Conservation (phyloP, 2,797 vertebrate genomes). For the Delichon dasypus region DNA sequence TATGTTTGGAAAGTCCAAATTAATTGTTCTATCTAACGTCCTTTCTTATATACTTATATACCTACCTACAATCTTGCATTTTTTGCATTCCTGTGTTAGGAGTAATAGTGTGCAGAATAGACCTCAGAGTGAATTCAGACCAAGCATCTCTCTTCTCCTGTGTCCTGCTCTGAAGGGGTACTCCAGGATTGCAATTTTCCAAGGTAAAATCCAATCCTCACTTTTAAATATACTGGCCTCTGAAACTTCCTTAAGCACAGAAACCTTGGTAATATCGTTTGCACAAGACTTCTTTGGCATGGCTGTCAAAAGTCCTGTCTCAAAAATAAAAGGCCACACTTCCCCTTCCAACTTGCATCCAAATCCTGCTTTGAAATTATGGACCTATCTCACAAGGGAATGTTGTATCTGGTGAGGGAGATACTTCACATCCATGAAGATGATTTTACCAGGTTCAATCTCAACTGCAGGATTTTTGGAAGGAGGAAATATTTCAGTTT, state of each 20-base stretch:
- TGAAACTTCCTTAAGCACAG: neutral
- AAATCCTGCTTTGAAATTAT: neutral
- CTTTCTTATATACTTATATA: neutral
- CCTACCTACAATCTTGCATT: neutral
- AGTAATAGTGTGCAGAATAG: neutral
- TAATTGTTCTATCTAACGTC: neutral
- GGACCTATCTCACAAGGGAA: neutral
- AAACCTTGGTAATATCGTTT: neutral
- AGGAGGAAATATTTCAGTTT: neutral
- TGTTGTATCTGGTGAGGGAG: neutral
- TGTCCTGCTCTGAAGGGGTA: neutral
- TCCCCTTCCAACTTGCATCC: neutral
- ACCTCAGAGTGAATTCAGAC: neutral
- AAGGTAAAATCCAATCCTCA: neutral
- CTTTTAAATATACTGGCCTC: neutral
- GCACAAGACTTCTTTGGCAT: neutral
- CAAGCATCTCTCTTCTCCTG: neutral
- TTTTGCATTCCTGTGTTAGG: neutral
- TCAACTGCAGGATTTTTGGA: neutral
- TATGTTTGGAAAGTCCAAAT: neutral
- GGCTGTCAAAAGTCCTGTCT: neutral
- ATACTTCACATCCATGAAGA: neutral
- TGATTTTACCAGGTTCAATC: neutral
- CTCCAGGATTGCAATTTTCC: neutral
- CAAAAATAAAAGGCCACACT: accelerated